Evolutionary conservation across 2,113 vertebrate species (phyloP).

Genomic region (Chloebia gouldiae): DNA sequence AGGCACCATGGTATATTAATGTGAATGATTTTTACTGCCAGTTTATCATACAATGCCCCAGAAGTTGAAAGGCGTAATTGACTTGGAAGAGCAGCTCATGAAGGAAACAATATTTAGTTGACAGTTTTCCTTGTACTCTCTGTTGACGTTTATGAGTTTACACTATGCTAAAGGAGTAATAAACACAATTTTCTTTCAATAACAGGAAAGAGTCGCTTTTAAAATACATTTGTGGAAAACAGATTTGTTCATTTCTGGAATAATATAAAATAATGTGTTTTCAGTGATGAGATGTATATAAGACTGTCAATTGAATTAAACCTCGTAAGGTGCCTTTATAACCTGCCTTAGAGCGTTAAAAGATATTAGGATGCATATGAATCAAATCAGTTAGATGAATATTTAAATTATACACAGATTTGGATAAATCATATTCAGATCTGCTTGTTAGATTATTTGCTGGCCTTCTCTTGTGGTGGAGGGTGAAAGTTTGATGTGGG

Average conservation of each 20-base stretch:
- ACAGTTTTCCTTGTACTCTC: slow-evolving; percentile 94
- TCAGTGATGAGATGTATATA: slow-evolving; percentile 67
- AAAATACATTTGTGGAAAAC: slow-evolving; percentile 80
- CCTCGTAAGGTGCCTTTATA: slow-evolving; percentile 74
- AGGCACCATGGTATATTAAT: slow-evolving; percentile 99
- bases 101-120: slow-evolving; percentile 99
- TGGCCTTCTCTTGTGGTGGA: background rate
- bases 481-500: background rate
- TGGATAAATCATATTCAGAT: slow-evolving; percentile 67
- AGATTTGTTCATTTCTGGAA: slow-evolving; percentile 84
- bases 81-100: slow-evolving; percentile 96
- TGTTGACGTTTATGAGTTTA: slow-evolving; percentile 98
- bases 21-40: slow-evolving; percentile 99
- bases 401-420: slow-evolving; percentile 77
- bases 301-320: slow-evolving; percentile 79
- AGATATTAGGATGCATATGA: slow-evolving; percentile 70
- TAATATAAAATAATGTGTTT: slow-evolving; percentile 77
- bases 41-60: slow-evolving; percentile 96
- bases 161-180: slow-evolving; percentile 95
- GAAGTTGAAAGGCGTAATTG: slow-evolving; percentile 99
- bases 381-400: slow-evolving; percentile 73
- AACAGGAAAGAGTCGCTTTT: slow-evolving; percentile 82
- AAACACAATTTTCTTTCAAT: slow-evolving; percentile 95
- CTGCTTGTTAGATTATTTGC: slow-evolving; percentile 28
- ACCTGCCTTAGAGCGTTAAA: slow-evolving; percentile 73